These are phyloP conservation scores for Catharus fuscescens DNA, from an alignment of 2,113 vertebrate species.

Conservation along the genomic window DNA sequence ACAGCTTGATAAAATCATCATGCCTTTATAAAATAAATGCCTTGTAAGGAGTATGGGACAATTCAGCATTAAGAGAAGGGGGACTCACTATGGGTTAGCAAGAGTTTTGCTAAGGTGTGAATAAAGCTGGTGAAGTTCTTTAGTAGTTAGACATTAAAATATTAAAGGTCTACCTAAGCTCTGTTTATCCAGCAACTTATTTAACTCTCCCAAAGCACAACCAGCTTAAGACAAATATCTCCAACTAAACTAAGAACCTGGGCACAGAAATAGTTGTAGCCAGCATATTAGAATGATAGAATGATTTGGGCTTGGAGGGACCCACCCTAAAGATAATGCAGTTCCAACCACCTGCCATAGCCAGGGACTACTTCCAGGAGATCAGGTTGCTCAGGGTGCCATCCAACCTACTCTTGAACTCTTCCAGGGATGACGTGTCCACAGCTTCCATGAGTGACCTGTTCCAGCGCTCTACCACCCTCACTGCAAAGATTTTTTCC, in stretches of 20 bases:
- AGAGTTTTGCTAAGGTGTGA: not conserved
- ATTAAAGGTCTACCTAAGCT: not conserved
- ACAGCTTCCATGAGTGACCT: rapidly evolving
- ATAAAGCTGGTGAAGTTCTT: not conserved
- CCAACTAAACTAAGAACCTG: not conserved
- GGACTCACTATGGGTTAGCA: not conserved
- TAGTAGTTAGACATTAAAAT: not conserved
- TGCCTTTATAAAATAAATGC: not conserved
- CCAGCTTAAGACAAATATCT: not conserved
- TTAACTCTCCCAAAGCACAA: not conserved
- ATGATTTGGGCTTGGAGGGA: not conserved
- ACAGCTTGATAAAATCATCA: not conserved
- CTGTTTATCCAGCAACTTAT: not conserved
- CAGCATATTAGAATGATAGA: not conserved
- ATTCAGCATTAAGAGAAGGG: not conserved
- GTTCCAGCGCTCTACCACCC: not conserved
- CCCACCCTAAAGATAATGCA: not conserved
- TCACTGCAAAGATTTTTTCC: not conserved
- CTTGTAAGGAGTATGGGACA: not conserved
- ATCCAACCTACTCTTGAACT: not conserved
- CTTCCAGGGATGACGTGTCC: rapidly evolving
- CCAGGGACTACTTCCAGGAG: not conserved
- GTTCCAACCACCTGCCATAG: rapidly evolving
- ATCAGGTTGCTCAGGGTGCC: not conserved
- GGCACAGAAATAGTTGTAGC: not conserved